Evolutionary conservation across 2,797 vertebrate genomes (phyloP).

Genomic region (Parauchenoglanis punctatus): DNA sequence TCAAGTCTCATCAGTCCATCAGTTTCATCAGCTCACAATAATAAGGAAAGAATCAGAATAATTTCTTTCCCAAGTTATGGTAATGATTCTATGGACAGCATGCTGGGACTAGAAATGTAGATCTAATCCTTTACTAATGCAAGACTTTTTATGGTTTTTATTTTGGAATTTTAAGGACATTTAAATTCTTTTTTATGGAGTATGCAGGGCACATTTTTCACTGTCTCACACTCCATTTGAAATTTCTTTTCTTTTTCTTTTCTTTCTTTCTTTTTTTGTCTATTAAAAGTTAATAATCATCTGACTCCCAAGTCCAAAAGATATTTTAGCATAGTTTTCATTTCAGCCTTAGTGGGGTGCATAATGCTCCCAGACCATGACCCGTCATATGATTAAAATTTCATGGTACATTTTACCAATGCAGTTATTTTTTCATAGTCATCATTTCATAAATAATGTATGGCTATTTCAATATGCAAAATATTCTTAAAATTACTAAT

Average conservation of each 20-base stretch:
- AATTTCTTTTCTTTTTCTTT: conserved; percentile 1
- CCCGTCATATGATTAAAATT: background rate
- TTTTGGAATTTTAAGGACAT: background rate
- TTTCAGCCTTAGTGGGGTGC: background rate
- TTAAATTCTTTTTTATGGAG: background rate
- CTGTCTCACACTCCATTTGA: background rate
- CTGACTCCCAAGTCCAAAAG: background rate
- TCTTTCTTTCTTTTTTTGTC: background rate
- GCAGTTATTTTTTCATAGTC: background rate
- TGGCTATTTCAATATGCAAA: background rate
- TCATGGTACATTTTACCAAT: background rate
- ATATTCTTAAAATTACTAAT: background rate
- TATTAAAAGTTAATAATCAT: conserved; percentile 10
- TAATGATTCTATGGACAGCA: background rate
- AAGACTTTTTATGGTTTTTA: background rate
- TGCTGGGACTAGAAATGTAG: background rate
- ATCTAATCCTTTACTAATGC: background rate
- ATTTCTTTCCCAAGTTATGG: background rate
- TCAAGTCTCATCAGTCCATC: conserved; percentile 33
- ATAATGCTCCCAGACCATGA: background rate
- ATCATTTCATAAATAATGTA: background rate
- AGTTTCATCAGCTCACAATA: conserved; percentile 15
- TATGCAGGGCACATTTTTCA: background rate
- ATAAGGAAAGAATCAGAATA: background rate
- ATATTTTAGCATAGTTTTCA: background rate